Evolutionary conservation across 2,888 invertebrate species (phyloP).

Genomic region (Oconnorella tubifera): DNA sequence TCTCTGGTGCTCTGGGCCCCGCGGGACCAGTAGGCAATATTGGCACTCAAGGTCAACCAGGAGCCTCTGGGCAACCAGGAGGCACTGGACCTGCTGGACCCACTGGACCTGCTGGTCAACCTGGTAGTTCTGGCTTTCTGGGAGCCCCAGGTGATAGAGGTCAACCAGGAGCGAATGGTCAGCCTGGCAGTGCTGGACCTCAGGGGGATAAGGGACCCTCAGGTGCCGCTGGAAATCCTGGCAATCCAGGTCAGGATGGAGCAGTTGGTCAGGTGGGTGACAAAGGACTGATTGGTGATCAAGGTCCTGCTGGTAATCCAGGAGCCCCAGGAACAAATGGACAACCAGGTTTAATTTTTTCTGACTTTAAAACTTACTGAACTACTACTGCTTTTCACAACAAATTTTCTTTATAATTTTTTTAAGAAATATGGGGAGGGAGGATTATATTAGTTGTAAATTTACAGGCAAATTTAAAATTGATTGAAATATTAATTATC

Average conservation of each 20-base stretch:
- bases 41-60: constrained; percentile 16
- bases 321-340: constrained; percentile 37
- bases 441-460: no score
- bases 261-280: constrained; percentile 19
- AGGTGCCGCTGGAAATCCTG: constrained; percentile 20
- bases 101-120: constrained; percentile 8
- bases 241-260: constrained; percentile 19
- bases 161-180: constrained; percentile 20
- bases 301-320: constrained; percentile 36
- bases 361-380: no score
- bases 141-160: background rate
- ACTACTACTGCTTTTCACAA: no score
- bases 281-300: background rate
- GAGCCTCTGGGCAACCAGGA: constrained; percentile 11
- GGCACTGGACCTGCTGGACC: constrained; percentile 15
- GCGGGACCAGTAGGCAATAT: background rate
- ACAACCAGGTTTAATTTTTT: constrained; percentile 40
- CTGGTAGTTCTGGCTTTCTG: background rate
- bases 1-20: constrained; percentile 7
- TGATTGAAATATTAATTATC: no score
- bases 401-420: no score
- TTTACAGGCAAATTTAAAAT: no score
- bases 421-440: no score
- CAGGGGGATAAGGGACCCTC: constrained; percentile 16
- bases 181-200: constrained; percentile 16